Base-by-base conservation (phyloP, 1,140 invertebrate genomes). In the Bombus cullumanus region DNA sequence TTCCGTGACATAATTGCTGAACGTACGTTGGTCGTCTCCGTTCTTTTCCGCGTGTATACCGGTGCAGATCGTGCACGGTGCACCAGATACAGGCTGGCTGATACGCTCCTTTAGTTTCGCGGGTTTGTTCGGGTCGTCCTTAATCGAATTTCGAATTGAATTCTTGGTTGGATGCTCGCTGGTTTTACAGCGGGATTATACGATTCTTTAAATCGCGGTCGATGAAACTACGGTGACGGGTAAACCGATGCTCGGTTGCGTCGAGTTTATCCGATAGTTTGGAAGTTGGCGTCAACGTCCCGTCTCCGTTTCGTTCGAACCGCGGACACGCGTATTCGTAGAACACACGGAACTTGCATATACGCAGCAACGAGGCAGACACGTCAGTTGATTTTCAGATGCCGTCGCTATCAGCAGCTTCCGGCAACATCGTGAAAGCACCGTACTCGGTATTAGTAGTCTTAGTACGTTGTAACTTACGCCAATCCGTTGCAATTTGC, bases 401-500 rank as follows among this genome's bases (percentile, higher is more conserved):
- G 75, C 39, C 66, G 53, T 69, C 39, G 74, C 66, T 77, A 78
- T 71, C 75, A 79, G 68, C 68, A 77, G 83, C 75, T 79, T 88
- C 88, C 81, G 87, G 69, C 69, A 39, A 64, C 53, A 82, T 88
- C 87, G 68, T 80, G 74, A 86, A 86, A 86, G 74, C 88, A 66
- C 57, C 86, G 41, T 28, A 22, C 71, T 64, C 78, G 79, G 81
- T 76, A 76, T 77, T 69, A 57, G 84, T 88, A 85, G 78, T 86
- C 83, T 89, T 86, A 89, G 85, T 91, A 84, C 81, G 86, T 81
- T 84, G 87, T 86, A 92, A 91, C 88, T 89, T 85, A 91, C 88
- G 85, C 80, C 90, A 91, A 92, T 91, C 85, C 91, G 86, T 86
- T 88, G 91, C 90, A 92, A 92, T 92, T 92, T 92, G 86, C 77